phyloP scores from a whole-genome alignment of 2,113 vertebrate species.

The Patagioenas fasciata region DNA sequence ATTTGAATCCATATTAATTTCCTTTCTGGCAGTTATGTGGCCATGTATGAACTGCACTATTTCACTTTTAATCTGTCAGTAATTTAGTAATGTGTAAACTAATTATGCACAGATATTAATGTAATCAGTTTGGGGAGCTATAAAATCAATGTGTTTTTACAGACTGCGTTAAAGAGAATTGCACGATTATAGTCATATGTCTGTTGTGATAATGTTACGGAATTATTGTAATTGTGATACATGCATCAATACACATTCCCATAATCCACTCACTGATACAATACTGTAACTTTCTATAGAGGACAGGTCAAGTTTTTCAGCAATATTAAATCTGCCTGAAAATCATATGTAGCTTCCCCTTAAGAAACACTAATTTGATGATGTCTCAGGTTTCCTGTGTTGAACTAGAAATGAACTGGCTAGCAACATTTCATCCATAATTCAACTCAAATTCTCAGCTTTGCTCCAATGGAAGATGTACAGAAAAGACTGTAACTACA shows the following conservation, averaged over 20 bases:
- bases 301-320: neutral
- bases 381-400: neutral
- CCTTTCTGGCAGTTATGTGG: slow-evolving; percentile 98
- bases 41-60: slow-evolving; percentile 95
- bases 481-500: neutral
- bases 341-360: neutral
- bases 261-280: neutral
- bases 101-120: slow-evolving; percentile 99
- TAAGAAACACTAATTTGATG: neutral
- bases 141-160: slow-evolving; percentile 98
- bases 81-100: slow-evolving; percentile 99
- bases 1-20: slow-evolving; percentile 99
- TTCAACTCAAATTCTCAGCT: slow-evolving; percentile 1
- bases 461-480: neutral
- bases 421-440: neutral
- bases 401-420: neutral
- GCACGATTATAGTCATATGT: slow-evolving; percentile 87
- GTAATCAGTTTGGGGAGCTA: slow-evolving; percentile 93
- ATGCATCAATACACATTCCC: slow-evolving; percentile 72
- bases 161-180: slow-evolving; percentile 87
- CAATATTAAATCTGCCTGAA: neutral
- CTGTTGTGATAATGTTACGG: slow-evolving; percentile 86
- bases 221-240: slow-evolving; percentile 82
- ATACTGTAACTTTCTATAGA: neutral
- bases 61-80: slow-evolving; percentile 99